Percentiles rank a stretch among this genome's conserved stretches.
phyloP scores from a whole-genome alignment of 2,797 vertebrate species.

The Sebastes cheni region DNA sequence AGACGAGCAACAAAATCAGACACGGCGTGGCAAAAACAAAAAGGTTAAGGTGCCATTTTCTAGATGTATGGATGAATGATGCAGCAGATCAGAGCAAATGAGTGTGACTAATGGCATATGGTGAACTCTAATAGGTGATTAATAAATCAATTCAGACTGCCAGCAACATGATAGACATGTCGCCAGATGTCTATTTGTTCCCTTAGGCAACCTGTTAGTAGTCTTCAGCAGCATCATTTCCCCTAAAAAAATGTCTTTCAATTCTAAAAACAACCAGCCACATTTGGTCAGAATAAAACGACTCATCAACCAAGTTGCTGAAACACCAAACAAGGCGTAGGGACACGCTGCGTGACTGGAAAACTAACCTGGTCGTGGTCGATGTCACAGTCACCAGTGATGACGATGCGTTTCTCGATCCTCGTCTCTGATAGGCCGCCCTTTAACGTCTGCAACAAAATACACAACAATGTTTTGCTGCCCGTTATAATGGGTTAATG shows the following conservation, averaged over 20 bases:
- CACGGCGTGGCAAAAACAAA: slow-evolving; percentile 2
- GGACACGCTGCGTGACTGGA: neutral
- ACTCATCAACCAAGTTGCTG: neutral
- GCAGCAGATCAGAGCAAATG: neutral
- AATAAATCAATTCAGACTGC: neutral
- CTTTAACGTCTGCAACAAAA: slow-evolving; percentile 89
- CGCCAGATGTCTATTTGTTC: neutral
- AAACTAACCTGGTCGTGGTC: slow-evolving; percentile 95
- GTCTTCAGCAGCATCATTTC: neutral
- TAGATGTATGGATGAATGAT: slow-evolving; percentile 2
- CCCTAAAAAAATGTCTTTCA: neutral
- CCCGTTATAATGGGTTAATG: neutral
- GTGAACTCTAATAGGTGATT: neutral
- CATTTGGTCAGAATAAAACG: neutral
- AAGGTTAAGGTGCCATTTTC: neutral
- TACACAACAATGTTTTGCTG: neutral
- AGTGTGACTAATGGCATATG: neutral
- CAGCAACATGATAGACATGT: slow-evolving; percentile 52
- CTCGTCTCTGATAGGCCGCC: slow-evolving; percentile 97
- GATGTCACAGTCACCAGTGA: slow-evolving; percentile 96
- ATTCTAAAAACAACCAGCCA: neutral
- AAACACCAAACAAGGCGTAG: neutral
- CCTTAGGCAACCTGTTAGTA: neutral
- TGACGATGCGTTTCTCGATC: slow-evolving; percentile 99
- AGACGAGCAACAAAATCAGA: slow-evolving; percentile 19